Conservation (phyloP, 1,140 invertebrate species). For the Lineus longissimus region DNA sequence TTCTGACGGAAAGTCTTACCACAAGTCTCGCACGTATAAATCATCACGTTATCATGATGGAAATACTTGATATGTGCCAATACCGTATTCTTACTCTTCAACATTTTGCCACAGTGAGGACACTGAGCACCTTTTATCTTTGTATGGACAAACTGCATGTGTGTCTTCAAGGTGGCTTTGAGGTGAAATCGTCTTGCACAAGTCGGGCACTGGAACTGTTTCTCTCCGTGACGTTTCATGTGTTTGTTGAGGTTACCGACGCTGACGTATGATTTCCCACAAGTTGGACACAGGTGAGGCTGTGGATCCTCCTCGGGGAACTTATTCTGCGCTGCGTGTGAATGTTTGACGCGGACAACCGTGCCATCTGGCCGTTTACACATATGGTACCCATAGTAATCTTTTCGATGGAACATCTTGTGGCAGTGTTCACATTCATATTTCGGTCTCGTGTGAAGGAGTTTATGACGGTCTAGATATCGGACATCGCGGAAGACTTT, state of each 20-base stretch:
- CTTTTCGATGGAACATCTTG: slow-evolving; percentile 26
- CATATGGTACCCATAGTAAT: slow-evolving; percentile 36
- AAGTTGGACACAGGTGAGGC: slow-evolving; percentile 35
- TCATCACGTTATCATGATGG: slow-evolving; percentile 44
- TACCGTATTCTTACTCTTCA: slow-evolving; percentile 57
- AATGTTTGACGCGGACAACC: background rate
- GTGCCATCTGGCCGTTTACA: slow-evolving; percentile 26
- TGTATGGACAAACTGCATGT: slow-evolving; percentile 52
- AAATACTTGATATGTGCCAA: slow-evolving; percentile 52
- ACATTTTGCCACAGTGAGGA: slow-evolving; percentile 51
- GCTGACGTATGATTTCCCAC: slow-evolving; percentile 42
- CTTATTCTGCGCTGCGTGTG: background rate
- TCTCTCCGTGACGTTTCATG: slow-evolving; percentile 51
- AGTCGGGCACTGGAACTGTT: slow-evolving; percentile 51
- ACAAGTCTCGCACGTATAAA: slow-evolving; percentile 55
- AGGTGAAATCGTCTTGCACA: slow-evolving; percentile 57
- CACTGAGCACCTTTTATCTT: slow-evolving; percentile 50
- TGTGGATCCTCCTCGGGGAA: background rate
- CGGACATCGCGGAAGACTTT: slow-evolving; percentile 31
- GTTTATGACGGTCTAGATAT: slow-evolving; percentile 29
- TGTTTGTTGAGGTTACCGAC: slow-evolving; percentile 52
- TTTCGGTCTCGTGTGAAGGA: slow-evolving; percentile 28
- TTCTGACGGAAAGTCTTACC: slow-evolving; percentile 56
- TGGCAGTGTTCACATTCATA: slow-evolving; percentile 35
- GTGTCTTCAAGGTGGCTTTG: slow-evolving; percentile 53